Conservation (phyloP, 92 coral and sea anemone genomes). For the Epizoanthus rinbou region DNA sequence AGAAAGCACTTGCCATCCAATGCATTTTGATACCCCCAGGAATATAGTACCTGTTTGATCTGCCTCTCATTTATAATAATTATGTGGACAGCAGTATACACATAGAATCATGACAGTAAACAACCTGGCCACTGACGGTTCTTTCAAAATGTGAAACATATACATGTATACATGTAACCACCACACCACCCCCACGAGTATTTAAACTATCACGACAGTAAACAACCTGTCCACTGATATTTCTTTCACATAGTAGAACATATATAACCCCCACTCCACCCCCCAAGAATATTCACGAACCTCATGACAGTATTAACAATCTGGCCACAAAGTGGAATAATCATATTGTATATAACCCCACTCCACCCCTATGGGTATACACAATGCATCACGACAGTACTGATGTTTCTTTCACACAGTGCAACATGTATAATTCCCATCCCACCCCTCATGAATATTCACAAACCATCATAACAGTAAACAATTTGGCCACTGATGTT, state of each 20-base stretch:
- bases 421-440: neutral
- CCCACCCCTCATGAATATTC: neutral
- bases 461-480: too few species aligned
- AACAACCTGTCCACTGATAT: neutral
- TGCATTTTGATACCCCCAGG: too few species aligned
- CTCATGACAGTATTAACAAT: too few species aligned
- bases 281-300: too few species aligned
- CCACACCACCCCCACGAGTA: constrained; percentile 14
- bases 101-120: too few species aligned
- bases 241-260: neutral
- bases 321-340: too few species aligned
- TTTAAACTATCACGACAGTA: neutral
- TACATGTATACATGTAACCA: constrained; percentile 37
- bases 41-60: too few species aligned
- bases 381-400: too few species aligned
- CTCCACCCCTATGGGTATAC: neutral
- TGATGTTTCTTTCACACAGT: neutral
- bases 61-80: too few species aligned
- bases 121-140: constrained; percentile 2
- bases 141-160: constrained; percentile 82
- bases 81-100: too few species aligned
- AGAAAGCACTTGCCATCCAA: too few species aligned
- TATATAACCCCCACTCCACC: neutral
- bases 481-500: neutral
- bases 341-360: neutral